These are phyloP conservation scores for Leptinotarsa peninsularis DNA, from an alignment of 2,888 invertebrate species.

Conservation along the genomic window DNA sequence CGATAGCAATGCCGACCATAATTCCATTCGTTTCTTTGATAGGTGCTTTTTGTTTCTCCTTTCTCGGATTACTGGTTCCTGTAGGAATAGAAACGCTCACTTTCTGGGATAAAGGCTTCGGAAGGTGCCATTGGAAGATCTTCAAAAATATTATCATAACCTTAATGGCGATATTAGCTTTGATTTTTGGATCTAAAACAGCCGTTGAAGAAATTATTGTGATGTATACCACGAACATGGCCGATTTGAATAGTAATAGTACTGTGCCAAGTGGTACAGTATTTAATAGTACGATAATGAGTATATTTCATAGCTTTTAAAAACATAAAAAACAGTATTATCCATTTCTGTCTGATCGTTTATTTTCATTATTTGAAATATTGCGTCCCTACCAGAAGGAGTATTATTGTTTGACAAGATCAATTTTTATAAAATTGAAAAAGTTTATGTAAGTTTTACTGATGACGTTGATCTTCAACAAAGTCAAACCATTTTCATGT, in stretches of 20 bases:
- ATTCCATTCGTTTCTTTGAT: slow-evolving; percentile 91
- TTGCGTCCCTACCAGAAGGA: background rate
- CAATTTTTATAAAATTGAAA: slow-evolving; percentile 3
- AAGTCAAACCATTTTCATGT: background rate
- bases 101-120: slow-evolving; percentile 85
- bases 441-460: background rate
- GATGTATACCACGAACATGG: slow-evolving; percentile 36
- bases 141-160: slow-evolving; percentile 83
- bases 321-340: background rate
- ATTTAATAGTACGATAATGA: background rate
- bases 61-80: slow-evolving; percentile 89
- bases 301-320: background rate
- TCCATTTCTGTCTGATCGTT: background rate
- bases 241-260: background rate
- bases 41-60: slow-evolving; percentile 93
- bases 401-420: background rate
- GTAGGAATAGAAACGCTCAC: slow-evolving; percentile 87
- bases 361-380: background rate
- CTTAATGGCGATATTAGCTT: slow-evolving; percentile 82
- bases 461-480: background rate
- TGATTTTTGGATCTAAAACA: slow-evolving; percentile 83
- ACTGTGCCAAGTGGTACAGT: background rate
- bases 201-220: slow-evolving; percentile 73
- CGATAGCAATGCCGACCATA: slow-evolving; percentile 88
- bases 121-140: slow-evolving; percentile 75